Conservation (phyloP, 1,140 invertebrate genomes). For the Pseudomyrmex concolor region DNA sequence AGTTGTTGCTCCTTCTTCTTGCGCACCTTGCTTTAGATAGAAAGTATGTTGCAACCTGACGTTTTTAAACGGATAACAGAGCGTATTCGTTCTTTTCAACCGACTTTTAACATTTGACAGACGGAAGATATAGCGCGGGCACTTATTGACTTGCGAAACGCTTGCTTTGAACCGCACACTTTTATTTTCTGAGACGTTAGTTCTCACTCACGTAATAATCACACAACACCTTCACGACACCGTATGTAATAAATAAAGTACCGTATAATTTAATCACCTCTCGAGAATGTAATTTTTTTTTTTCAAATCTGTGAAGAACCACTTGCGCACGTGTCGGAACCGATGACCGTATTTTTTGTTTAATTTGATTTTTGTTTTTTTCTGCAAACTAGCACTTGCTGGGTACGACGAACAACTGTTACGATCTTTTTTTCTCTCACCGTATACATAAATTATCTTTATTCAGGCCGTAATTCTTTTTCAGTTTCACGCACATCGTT, state of each 20-base stretch:
- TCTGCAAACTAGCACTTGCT: neutral
- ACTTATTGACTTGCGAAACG: neutral
- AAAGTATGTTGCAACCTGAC: neutral
- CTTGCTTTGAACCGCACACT: neutral
- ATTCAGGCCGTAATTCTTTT: neutral
- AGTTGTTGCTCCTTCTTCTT: neutral
- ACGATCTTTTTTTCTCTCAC: neutral
- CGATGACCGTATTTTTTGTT: no score
- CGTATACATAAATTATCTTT: neutral
- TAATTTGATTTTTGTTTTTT: neutral
- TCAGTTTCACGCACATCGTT: constrained; percentile 30
- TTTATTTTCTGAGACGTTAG: neutral
- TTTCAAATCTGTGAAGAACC: no score
- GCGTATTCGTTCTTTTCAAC: no score
- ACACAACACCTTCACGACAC: neutral
- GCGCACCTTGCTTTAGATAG: neutral
- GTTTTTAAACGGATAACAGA: neutral
- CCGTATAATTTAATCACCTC: no score
- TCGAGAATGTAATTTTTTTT: no score
- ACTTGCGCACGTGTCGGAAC: no score
- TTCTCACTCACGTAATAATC: neutral
- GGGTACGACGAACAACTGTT: constrained; percentile 41
- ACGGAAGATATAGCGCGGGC: neutral
- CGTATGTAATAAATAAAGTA: neutral
- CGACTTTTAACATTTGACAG: neutral